These are phyloP conservation scores for Eira barbara DNA, from an alignment of 2,113 vertebrate species.

Conservation along the genomic window DNA sequence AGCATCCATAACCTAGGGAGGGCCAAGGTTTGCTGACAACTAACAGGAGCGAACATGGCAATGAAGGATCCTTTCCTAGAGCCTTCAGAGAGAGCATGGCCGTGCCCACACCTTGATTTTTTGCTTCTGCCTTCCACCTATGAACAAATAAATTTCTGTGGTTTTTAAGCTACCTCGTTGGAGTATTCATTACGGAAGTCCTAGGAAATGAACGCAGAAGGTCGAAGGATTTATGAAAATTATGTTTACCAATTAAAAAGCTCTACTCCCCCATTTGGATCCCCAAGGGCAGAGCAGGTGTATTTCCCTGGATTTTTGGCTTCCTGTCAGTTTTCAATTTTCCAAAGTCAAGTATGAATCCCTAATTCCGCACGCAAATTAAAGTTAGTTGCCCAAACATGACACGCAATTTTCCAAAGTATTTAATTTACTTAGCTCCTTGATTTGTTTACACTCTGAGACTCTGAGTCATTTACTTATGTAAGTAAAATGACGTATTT, in stretches of 20 bases:
- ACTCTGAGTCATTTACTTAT: slow-evolving; percentile 34
- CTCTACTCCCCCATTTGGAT: neutral
- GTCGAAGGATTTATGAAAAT: neutral
- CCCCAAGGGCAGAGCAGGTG: neutral
- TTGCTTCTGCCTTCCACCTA: neutral
- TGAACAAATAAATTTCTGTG: neutral
- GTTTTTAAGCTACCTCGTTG: neutral
- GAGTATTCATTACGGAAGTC: neutral
- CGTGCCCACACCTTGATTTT: neutral
- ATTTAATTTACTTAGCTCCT: slow-evolving; percentile 46
- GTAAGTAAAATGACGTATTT: slow-evolving; percentile 9
- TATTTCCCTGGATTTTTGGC: neutral
- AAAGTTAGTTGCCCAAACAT: slow-evolving; percentile 45
- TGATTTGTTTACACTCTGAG: slow-evolving; percentile 51
- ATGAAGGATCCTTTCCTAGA: neutral
- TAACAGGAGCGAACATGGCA: neutral
- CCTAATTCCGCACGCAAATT: slow-evolving; percentile 40
- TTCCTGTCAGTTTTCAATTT: slow-evolving; percentile 29
- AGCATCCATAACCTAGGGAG: neutral
- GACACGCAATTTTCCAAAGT: slow-evolving; percentile 34
- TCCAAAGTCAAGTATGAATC: neutral
- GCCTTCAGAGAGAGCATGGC: neutral
- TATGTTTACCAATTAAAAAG: neutral
- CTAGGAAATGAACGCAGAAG: neutral
- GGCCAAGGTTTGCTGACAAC: neutral